A percentile compares a stretch with the other conserved stretches of the same genome.
phyloP scores from a whole-genome alignment of 2,113 vertebrate species.

The Bufo bufo region DNA sequence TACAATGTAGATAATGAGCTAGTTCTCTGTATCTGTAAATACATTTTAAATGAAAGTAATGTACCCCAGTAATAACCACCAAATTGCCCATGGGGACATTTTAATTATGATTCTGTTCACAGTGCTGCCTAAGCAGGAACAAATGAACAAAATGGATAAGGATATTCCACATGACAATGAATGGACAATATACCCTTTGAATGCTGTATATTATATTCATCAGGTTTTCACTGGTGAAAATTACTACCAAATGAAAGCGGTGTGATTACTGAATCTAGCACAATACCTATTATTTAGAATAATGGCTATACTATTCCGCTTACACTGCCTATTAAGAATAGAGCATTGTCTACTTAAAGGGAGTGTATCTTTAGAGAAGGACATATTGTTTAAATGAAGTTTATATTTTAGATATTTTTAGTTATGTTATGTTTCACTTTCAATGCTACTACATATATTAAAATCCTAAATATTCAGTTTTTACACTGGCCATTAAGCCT shows the following conservation, averaged over 20 bases:
- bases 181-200: constrained; percentile 4
- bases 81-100: constrained; percentile 35
- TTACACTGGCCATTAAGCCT: too few species aligned
- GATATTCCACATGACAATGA: constrained; percentile 10
- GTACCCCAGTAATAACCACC: constrained; percentile 36
- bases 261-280: neutral
- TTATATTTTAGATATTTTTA: too few species aligned
- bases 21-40: constrained; percentile 2
- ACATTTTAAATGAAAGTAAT: constrained; percentile 16
- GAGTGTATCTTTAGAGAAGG: too few species aligned
- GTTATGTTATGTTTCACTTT: too few species aligned
- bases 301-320: neutral
- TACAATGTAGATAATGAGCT: constrained; percentile 34
- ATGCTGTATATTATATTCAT: neutral
- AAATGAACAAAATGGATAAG: neutral
- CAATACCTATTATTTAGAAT: neutral
- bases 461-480: too few species aligned
- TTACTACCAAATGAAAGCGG: neutral
- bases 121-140: neutral
- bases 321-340: too few species aligned
- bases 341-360: too few species aligned
- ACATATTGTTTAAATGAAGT: too few species aligned
- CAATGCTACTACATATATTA: too few species aligned
- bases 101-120: constrained; percentile 26
- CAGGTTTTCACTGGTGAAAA: neutral